Percentiles rank a stretch among this genome's conserved stretches.
Evolutionary conservation across 2,113 vertebrate species (phyloP).

Genomic region (Aramus guarauna): DNA sequence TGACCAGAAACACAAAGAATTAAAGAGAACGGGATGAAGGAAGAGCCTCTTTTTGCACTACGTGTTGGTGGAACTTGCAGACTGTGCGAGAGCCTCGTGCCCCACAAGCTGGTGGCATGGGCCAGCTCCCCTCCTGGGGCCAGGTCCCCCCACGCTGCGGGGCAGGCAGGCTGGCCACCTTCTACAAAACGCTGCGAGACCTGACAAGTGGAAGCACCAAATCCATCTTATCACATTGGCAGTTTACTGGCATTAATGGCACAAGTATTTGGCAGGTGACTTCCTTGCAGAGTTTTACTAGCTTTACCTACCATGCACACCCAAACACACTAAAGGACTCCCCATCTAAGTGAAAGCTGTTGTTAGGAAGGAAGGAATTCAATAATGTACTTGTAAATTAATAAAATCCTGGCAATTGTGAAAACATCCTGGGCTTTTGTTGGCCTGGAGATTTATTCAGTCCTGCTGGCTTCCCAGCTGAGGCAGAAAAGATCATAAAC

Average conservation of each 20-base stretch:
- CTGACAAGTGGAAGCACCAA: not conserved
- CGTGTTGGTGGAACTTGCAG: not conserved
- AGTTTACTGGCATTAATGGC: not conserved
- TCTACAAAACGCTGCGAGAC: not conserved
- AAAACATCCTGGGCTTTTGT: slow-evolving; percentile 2
- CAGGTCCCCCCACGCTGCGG: too few relatives aligned
- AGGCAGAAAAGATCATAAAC: slow-evolving; percentile 41
- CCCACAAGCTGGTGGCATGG: not conserved
- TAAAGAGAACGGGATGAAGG: not conserved
- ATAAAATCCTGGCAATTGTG: slow-evolving; percentile 13
- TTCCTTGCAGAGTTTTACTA: not conserved
- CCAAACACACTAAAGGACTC: not conserved
- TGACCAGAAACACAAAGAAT: not conserved
- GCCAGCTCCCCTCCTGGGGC: not conserved
- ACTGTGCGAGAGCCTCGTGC: not conserved
- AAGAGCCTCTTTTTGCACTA: not conserved
- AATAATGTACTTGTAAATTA: slow-evolving; percentile 19
- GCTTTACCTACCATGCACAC: not conserved
- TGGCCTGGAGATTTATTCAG: slow-evolving; percentile 48
- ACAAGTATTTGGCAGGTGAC: not conserved
- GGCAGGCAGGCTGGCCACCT: not conserved
- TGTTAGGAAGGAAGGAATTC: not conserved
- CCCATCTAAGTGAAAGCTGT: not conserved
- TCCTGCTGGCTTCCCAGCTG: slow-evolving; percentile 17
- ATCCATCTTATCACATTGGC: not conserved